A percentile compares a stretch with the other conserved stretches of the same genome.
These are phyloP conservation scores for Muscina levida DNA, from an alignment of 2,888 invertebrate species.

Conservation along the genomic window DNA sequence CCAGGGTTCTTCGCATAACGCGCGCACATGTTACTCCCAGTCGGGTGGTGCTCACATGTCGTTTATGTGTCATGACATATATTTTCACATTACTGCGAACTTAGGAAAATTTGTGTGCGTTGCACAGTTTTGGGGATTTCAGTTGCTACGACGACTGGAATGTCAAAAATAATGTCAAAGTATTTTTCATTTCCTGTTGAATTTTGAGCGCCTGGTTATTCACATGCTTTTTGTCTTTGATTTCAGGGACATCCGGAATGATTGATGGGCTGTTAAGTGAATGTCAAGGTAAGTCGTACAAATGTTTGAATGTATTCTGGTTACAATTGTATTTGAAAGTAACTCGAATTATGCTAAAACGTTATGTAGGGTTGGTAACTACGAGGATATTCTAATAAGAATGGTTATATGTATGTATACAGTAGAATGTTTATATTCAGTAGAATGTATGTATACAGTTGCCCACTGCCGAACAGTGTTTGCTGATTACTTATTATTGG, in stretches of 20 bases:
- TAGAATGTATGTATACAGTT: no score
- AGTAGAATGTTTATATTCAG: no score
- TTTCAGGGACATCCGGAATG: conserved; percentile 75
- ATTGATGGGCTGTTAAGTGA: conserved; percentile 56
- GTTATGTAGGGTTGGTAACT: no score
- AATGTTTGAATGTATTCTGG: conserved; percentile 15
- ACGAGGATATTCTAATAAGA: no score
- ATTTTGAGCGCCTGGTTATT: conserved; percentile 72
- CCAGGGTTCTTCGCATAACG: background rate
- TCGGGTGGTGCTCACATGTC: background rate
- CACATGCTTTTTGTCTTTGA: conserved; percentile 79
- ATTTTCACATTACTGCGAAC: background rate
- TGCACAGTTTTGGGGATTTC: background rate
- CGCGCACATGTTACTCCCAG: background rate
- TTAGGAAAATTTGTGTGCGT: background rate
- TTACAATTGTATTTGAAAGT: no score
- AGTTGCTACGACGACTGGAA: background rate
- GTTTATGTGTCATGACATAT: conserved; percentile 51
- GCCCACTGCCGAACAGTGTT: background rate
- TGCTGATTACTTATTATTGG: background rate
- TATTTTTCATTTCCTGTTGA: conserved; percentile 17
- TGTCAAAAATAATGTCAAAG: background rate
- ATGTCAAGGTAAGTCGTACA: conserved; percentile 33
- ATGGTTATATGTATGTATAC: no score
- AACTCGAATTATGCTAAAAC: no score